These are phyloP conservation scores for Gymnocephalus cernua DNA, from an alignment of 2,113 vertebrate species.

Conservation along the genomic window DNA sequence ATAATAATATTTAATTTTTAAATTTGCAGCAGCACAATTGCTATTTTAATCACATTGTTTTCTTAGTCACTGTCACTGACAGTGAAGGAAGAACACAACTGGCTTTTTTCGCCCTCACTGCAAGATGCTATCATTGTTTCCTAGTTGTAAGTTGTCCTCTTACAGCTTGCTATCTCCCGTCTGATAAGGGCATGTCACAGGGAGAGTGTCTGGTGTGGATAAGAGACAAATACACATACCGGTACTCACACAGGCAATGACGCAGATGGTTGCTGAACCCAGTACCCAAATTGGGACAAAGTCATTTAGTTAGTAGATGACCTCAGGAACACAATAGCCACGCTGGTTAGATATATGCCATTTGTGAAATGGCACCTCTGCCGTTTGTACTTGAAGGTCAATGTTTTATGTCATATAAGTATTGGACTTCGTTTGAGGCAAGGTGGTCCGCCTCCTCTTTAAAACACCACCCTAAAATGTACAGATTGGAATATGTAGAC, in stretches of 20 bases:
- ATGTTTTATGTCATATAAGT: background rate
- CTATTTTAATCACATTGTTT: background rate
- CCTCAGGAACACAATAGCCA: background rate
- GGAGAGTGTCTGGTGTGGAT: conserved; percentile 45
- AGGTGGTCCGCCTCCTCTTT: background rate
- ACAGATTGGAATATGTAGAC: background rate
- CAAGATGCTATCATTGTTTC: conserved; percentile 53
- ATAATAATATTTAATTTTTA: background rate
- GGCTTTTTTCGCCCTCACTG: conserved; percentile 41
- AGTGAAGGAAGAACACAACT: conserved; percentile 24
- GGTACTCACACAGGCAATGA: background rate
- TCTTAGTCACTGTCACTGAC: background rate
- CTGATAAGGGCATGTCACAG: conserved; percentile 67
- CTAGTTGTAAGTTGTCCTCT: conserved; percentile 56
- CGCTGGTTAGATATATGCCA: background rate
- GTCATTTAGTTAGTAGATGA: conserved; percentile 17
- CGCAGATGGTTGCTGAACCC: conserved; percentile 4
- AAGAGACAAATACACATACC: conserved; percentile 19
- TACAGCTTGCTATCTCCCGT: conserved; percentile 68
- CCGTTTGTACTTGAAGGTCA: background rate
- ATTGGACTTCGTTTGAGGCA: background rate
- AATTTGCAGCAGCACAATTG: background rate
- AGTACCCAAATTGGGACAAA: background rate
- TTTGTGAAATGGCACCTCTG: background rate
- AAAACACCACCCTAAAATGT: background rate